Base-by-base conservation (phyloP, 2,113 vertebrate genomes). In the Corvus cornix region DNA sequence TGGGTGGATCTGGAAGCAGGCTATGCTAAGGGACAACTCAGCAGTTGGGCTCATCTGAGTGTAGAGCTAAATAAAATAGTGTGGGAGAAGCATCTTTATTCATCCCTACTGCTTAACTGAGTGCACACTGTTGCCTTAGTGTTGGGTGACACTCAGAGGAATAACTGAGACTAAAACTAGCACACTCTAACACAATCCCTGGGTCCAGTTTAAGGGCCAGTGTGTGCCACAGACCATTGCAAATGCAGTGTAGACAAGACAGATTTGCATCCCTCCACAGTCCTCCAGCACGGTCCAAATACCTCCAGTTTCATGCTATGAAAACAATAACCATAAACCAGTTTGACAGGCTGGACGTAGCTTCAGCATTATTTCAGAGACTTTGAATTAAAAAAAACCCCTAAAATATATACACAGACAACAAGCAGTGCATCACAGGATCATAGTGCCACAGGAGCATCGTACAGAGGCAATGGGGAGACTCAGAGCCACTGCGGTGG, bases 271-370 rank as follows among this genome's bases (percentile, higher is more conserved):
- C 8, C 13, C 13, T 85, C 19, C 31, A 30, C 17, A 30, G 27
- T 21, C 16, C 15, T 77, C 6, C 46, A 55, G 31, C 19, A 28
- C n/a, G 49, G 49, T 39, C 8, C 17, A 31, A 60, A 66, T 12
- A 60, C 16, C 17, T 66, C 19, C 43, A 58, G 31, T n/a, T 75
- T 67, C 43, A 43, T 41, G 15, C 21, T 67, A 6, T 33, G 28
- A 53, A 63, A 78, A 64, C 26, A 66, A 37, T 2, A 1, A 9
- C 10, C 28, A 37, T 21, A 63, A 59, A 92, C 8, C 6, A 46
- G 11, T 46, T 55, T 59, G 23, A 44, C 1, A 2, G 12, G 8
- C 41, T 94, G 31, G 5, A 41, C 0, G 0, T 21, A 24, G 6
- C 11, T 76, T 41, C 63, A 48, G 33, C 4, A 30, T 72, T 48